Conservation (phyloP, 2,797 vertebrate genomes). For the Fistularia tabacaria region DNA sequence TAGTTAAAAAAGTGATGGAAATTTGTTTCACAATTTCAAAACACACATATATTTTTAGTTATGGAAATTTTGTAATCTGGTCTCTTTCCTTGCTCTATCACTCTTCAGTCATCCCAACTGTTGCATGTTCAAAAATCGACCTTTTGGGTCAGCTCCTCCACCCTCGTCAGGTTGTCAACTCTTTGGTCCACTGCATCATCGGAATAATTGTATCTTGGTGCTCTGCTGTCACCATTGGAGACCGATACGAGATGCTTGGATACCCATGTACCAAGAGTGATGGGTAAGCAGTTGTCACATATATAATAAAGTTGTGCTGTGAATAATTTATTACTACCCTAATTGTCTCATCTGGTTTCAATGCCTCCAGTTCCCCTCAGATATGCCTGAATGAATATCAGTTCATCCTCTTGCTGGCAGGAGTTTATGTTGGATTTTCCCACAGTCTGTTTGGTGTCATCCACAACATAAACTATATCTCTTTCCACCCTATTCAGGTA, state of each 20-base stretch:
- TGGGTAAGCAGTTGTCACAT: slow-evolving; percentile 70
- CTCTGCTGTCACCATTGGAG: slow-evolving; percentile 80
- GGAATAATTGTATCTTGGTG: slow-evolving; percentile 90
- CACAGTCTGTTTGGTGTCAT: slow-evolving; percentile 89
- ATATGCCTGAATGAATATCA: slow-evolving; percentile 91
- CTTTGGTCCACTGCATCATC: slow-evolving; percentile 80
- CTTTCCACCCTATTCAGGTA: slow-evolving; percentile 91
- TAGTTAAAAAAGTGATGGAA: too few species aligned
- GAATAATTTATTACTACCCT: background rate
- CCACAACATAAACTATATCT: slow-evolving; percentile 90
- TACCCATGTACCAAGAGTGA: slow-evolving; percentile 71
- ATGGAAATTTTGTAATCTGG: too few species aligned
- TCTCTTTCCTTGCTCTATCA: slow-evolving; percentile 9
- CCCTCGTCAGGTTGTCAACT: slow-evolving; percentile 85
- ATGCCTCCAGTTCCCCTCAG: slow-evolving; percentile 21
- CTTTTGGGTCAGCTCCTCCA: slow-evolving; percentile 87
- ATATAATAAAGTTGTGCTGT: background rate
- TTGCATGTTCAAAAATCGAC: slow-evolving; percentile 89
- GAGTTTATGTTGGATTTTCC: slow-evolving; percentile 89
- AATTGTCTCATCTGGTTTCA: slow-evolving; percentile 1
- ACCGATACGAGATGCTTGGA: slow-evolving; percentile 78
- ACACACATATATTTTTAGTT: too few species aligned
- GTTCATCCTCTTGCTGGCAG: slow-evolving; percentile 84
- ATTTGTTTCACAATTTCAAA: too few species aligned
- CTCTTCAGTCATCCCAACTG: slow-evolving; percentile 83